Conservation (phyloP, 1,140 invertebrate species). For the Daktulosphaira vitifoliae region DNA sequence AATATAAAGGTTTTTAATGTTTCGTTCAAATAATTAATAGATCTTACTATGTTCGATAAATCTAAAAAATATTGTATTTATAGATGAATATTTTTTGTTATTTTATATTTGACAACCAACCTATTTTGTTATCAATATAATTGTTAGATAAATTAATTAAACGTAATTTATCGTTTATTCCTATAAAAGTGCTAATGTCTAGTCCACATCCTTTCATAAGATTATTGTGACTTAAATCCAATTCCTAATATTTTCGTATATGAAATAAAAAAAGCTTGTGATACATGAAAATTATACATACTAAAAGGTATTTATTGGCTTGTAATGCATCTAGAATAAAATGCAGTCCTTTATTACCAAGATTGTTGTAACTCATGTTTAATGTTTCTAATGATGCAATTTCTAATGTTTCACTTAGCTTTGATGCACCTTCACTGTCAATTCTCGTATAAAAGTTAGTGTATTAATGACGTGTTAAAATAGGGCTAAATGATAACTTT, state of each 20-base stretch:
- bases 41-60: not conserved
- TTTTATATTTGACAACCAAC: not conserved
- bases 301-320: not conserved
- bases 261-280: not conserved
- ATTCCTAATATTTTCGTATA: no score
- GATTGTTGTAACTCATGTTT: not conserved
- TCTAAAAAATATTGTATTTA: not conserved
- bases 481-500: not conserved
- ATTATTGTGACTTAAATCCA: not conserved
- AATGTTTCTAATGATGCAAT: not conserved
- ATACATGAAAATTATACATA: not conserved
- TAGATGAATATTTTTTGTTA: not conserved
- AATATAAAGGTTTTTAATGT: not conserved
- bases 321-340: not conserved
- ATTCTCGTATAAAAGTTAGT: not conserved
- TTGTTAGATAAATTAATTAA: slow-evolving; percentile 11
- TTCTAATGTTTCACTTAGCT: not conserved
- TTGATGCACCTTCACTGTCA: not conserved
- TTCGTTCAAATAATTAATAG: not conserved
- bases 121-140: not conserved
- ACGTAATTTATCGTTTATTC: not conserved
- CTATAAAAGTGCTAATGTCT: not conserved
- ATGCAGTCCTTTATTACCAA: not conserved
- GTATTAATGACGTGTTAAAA: no score
- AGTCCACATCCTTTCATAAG: not conserved